Conservation (phyloP, 2,888 invertebrate genomes). For the Artemia sp. region DNA sequence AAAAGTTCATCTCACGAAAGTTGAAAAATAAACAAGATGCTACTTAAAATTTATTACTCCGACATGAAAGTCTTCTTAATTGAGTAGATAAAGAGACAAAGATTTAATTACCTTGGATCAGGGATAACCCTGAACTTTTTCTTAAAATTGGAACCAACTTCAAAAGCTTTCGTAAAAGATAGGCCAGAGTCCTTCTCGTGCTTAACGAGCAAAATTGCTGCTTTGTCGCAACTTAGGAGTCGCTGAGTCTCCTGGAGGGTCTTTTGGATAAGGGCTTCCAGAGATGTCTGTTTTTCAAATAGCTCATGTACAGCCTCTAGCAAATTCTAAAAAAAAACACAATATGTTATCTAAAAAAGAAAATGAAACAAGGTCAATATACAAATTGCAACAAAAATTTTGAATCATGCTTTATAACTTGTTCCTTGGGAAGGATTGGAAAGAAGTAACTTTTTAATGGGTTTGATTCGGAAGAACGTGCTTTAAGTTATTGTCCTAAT, state of each 20-base stretch:
- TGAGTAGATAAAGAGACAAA: background rate
- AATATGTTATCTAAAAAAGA: background rate
- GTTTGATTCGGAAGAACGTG: no score
- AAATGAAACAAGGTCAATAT: no score
- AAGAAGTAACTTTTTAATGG: no score
- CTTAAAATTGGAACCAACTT: slow-evolving; percentile 30
- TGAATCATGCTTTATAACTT: no score
- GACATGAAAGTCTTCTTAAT: background rate
- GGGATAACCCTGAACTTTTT: slow-evolving; percentile 24
- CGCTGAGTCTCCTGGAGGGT: slow-evolving; percentile 38
- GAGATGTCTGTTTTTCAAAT: slow-evolving; percentile 39
- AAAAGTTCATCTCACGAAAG: no score
- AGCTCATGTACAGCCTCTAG: slow-evolving; percentile 39
- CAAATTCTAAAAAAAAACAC: slow-evolving; percentile 32
- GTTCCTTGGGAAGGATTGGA: no score
- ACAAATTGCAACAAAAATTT: no score
- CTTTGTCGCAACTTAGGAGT: slow-evolving; percentile 37
- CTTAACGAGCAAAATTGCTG: slow-evolving; percentile 36
- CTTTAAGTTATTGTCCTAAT: no score
- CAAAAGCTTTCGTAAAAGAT: slow-evolving; percentile 33
- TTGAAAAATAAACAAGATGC: no score
- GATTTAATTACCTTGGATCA: background rate
- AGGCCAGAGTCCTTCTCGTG: slow-evolving; percentile 23
- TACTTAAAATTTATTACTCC: no score
- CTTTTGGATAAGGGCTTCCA: slow-evolving; percentile 36